phyloP scores from a whole-genome alignment of 1,140 invertebrate genomes.

The Kradibia gibbosae region DNA sequence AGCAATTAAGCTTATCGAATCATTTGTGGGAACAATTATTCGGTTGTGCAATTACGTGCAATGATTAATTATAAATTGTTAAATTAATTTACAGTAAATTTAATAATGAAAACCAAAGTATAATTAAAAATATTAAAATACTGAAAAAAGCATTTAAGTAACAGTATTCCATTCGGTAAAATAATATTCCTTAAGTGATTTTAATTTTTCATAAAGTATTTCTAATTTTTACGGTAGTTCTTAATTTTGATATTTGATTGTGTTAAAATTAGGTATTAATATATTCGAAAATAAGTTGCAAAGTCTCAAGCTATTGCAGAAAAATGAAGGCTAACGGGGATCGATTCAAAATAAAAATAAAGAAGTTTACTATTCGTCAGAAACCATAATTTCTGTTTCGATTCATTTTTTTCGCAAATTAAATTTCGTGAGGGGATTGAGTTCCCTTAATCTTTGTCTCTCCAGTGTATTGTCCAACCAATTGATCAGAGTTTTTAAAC shows the following conservation, averaged over 20 bases:
- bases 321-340: not conserved
- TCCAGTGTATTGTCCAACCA: not conserved
- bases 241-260: not conserved
- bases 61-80: too few species aligned
- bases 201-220: too few species aligned
- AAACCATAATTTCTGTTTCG: constrained; percentile 60
- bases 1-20: too few species aligned
- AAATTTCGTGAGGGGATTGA: constrained; percentile 52
- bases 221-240: too few species aligned
- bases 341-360: constrained; percentile 37
- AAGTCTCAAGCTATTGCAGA: not conserved
- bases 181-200: too few species aligned
- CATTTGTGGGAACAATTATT: too few species aligned
- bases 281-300: not conserved
- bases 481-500: constrained; percentile 29
- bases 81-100: too few species aligned
- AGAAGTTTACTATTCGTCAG: constrained; percentile 45
- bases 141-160: too few species aligned
- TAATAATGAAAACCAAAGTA: too few species aligned
- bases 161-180: too few species aligned
- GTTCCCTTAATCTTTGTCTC: constrained; percentile 15
- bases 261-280: not conserved
- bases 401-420: constrained; percentile 60
- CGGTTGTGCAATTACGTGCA: too few species aligned
- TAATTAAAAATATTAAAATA: too few species aligned